Conservation (phyloP, 2,797 vertebrate species). For the Pogoniulus pusillus region DNA sequence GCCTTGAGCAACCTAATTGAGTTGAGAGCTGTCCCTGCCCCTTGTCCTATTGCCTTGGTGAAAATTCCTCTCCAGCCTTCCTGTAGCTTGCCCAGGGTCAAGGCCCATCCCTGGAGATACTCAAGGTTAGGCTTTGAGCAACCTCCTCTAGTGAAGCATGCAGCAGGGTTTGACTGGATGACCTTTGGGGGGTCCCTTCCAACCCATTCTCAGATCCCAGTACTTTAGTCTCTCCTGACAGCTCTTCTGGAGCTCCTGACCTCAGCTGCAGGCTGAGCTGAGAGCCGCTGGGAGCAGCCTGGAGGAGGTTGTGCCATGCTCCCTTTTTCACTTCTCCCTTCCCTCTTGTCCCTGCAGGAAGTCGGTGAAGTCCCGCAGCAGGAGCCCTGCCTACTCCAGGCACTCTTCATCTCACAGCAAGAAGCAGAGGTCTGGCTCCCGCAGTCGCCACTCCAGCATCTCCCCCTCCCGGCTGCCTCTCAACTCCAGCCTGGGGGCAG, state of each 20-base stretch:
- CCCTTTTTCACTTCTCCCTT: background rate
- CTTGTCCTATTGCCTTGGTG: no score
- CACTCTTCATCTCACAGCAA: constrained; percentile 91
- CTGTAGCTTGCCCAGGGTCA: no score
- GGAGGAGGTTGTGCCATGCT: background rate
- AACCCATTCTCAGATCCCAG: background rate
- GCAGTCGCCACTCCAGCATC: constrained; percentile 89
- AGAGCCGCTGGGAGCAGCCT: background rate
- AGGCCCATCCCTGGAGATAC: no score
- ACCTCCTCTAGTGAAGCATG: no score
- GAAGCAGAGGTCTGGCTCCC: constrained; percentile 87
- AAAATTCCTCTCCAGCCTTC: no score
- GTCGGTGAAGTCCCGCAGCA: constrained; percentile 91
- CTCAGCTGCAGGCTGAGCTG: accelerated
- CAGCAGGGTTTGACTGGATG: no score
- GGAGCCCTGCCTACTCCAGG: constrained; percentile 88
- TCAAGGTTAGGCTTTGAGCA: no score
- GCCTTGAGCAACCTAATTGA: no score
- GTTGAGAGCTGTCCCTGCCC: no score
- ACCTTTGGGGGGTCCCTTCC: no score
- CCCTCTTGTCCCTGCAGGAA: constrained; percentile 76
- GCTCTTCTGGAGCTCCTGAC: accelerated
- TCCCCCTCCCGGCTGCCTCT: constrained; percentile 89
- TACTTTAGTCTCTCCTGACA: background rate
- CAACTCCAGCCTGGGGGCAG: constrained; percentile 94